Evolutionary conservation across 2,797 vertebrate species (phyloP).

Genomic region (Pristis pectinata): DNA sequence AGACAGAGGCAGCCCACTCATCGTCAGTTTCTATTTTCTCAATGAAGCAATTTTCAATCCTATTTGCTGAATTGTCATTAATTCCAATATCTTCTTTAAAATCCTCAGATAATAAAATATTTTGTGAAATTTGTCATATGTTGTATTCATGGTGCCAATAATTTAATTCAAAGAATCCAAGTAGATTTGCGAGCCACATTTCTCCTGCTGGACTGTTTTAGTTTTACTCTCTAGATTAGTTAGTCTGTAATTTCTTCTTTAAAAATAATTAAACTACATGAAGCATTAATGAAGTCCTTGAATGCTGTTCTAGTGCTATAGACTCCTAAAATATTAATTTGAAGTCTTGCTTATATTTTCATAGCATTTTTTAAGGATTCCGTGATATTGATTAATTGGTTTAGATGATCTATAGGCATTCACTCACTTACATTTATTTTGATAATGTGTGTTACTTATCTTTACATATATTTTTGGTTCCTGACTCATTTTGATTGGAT

Average conservation of each 20-base stretch:
- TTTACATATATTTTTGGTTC: background rate
- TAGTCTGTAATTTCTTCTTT: background rate
- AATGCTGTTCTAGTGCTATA: background rate
- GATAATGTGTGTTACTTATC: background rate
- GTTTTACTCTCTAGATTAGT: background rate
- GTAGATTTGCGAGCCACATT: background rate
- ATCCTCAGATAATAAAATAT: background rate
- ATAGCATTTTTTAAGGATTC: background rate
- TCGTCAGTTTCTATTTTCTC: background rate
- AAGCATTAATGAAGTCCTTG: conserved; percentile 2
- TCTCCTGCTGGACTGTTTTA: background rate
- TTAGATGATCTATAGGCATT: background rate
- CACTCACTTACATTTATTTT: background rate
- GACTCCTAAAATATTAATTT: background rate
- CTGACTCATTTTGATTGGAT: background rate
- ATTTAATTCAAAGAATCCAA: background rate
- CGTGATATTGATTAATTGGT: background rate
- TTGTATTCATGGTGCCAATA: background rate
- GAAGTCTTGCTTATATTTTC: too few species aligned
- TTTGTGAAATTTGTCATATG: background rate
- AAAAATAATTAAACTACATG: background rate
- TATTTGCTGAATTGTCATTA: background rate
- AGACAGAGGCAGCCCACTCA: background rate
- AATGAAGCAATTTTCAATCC: conserved; percentile 20
- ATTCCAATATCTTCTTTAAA: conserved; percentile 22